Conservation (phyloP, 2,113 vertebrate genomes). For the Tor tambroides region DNA sequence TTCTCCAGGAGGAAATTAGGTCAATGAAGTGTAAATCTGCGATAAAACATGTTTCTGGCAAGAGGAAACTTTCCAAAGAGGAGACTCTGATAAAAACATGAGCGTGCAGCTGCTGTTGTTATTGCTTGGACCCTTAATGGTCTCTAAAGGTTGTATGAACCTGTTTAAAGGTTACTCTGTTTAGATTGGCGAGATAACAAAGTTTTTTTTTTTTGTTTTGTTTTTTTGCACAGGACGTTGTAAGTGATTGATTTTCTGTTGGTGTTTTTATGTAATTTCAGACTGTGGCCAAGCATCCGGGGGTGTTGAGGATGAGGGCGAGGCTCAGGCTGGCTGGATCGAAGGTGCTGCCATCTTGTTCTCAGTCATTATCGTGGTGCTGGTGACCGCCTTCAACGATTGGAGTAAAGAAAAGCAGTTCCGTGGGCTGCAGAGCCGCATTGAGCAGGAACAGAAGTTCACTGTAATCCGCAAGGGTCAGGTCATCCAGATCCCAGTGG, state of each 20-base stretch:
- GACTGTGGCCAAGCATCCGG: slow-evolving; percentile 63
- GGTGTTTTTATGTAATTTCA: slow-evolving; percentile 46
- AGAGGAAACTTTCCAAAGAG: not conserved
- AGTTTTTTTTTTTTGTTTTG: too few species aligned
- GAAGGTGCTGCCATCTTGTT: slow-evolving; percentile 95
- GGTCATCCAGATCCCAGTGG: slow-evolving; percentile 95
- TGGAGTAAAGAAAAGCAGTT: slow-evolving; percentile 99
- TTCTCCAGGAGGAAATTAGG: slow-evolving; percentile 43
- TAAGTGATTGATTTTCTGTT: not conserved
- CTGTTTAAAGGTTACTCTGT: not conserved
- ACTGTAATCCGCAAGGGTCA: slow-evolving; percentile 94
- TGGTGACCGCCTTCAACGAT: slow-evolving; percentile 97
- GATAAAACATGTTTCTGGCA: slow-evolving; percentile 41
- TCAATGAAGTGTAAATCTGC: slow-evolving; percentile 35
- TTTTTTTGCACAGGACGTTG: not conserved
- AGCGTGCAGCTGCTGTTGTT: not conserved
- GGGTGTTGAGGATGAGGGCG: slow-evolving; percentile 85
- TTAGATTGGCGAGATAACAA: not conserved
- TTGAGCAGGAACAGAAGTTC: slow-evolving; percentile 97
- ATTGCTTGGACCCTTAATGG: not conserved
- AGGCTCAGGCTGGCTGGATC: slow-evolving; percentile 93
- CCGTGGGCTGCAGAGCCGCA: slow-evolving; percentile 93
- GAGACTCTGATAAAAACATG: not conserved
- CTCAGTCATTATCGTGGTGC: slow-evolving; percentile 93
- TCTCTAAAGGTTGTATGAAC: slow-evolving; percentile 28